phyloP scores from a whole-genome alignment of 2,797 vertebrate genomes.

The Sebastiscus albofasciatus region DNA sequence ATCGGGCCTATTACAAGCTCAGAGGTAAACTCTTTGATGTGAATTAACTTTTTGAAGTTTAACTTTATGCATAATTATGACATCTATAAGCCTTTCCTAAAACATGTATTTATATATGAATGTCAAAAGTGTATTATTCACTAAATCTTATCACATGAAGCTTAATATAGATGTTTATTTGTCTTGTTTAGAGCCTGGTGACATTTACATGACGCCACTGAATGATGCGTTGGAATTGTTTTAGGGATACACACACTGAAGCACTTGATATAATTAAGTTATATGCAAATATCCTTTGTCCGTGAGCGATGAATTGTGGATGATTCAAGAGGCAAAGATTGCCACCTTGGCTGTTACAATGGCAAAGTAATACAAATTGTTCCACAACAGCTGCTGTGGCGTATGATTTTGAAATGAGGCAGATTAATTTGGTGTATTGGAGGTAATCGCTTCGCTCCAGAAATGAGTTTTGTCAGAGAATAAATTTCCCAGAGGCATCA shows the following conservation, averaged over 20 bases:
- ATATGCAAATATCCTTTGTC: constrained; percentile 28
- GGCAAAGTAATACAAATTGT: constrained; percentile 29
- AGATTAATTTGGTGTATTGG: constrained; percentile 53
- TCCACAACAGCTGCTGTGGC: constrained; percentile 34
- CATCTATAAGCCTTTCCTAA: constrained; percentile 22
- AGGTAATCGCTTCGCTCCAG: constrained; percentile 42
- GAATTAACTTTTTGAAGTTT: constrained; percentile 2
- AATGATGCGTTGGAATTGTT: neutral
- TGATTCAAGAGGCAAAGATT: constrained; percentile 19
- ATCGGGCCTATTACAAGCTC: constrained; percentile 92
- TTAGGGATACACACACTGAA: neutral
- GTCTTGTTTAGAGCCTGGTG: neutral
- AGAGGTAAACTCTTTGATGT: constrained; percentile 81
- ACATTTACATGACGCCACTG: neutral
- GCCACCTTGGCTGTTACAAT: neutral
- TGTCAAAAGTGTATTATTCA: neutral
- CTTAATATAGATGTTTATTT: neutral
- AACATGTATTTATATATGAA: neutral
- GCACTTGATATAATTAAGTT: constrained; percentile 13
- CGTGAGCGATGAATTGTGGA: neutral
- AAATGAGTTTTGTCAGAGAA: constrained; percentile 54
- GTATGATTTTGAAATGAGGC: constrained; percentile 38
- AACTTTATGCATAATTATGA: constrained; percentile 39
- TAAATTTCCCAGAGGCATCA: constrained; percentile 61
- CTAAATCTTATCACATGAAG: neutral